phyloP scores from a whole-genome alignment of 2,888 invertebrate genomes.

The Apotomis capreana region DNA sequence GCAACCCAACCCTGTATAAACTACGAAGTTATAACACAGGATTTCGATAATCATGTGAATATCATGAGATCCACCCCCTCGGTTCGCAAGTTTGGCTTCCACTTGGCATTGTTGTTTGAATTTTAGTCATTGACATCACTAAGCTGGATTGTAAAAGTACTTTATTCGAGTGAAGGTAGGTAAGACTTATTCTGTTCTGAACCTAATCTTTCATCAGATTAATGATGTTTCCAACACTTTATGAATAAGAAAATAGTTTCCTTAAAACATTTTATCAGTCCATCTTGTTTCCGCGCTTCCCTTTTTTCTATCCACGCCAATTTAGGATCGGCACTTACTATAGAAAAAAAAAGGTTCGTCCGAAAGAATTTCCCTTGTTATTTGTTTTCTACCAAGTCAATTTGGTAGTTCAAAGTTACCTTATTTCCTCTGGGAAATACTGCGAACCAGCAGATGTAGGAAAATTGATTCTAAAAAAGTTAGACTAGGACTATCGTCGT shows the following conservation, averaged over 20 bases:
- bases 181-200: no score
- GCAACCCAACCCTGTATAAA: no score
- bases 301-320: slow-evolving; percentile 20
- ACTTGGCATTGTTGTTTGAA: no score
- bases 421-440: slow-evolving; percentile 50
- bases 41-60: no score
- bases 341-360: slow-evolving; percentile 38
- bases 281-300: slow-evolving; percentile 1
- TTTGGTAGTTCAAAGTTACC: slow-evolving; percentile 50
- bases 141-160: no score
- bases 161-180: no score
- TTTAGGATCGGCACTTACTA: slow-evolving; percentile 31
- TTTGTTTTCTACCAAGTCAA: slow-evolving; percentile 48
- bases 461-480: slow-evolving; percentile 47
- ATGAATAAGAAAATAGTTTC: neutral
- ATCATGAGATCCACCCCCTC: no score
- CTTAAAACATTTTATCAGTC: neutral
- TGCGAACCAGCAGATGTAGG: slow-evolving; percentile 33
- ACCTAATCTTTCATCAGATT: neutral
- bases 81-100: no score
- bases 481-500: slow-evolving; percentile 15
- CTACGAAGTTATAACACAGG: no score
- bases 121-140: no score
- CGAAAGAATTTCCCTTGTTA: slow-evolving; percentile 38
- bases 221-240: neutral